These are phyloP conservation scores for Drosophila mojavensis DNA, from an alignment of 1,140 invertebrate species.

Conservation along the genomic window DNA sequence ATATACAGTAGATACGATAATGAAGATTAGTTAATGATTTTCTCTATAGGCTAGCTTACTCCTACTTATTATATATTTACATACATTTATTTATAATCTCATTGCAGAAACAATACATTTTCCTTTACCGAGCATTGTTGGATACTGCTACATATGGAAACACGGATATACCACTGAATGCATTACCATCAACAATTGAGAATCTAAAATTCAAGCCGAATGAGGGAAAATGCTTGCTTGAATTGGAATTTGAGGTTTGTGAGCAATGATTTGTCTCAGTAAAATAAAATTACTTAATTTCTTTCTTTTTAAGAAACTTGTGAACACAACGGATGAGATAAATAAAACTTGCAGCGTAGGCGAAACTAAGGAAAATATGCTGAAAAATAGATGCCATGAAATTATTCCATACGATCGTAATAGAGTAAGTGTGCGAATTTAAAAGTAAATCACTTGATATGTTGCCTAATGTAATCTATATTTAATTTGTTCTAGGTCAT, in stretches of 20 bases:
- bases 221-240: constrained; percentile 88
- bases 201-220: constrained; percentile 87
- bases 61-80: no score
- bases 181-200: constrained; percentile 89
- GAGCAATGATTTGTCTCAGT: not conserved
- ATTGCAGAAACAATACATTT: constrained; percentile 97
- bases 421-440: constrained; percentile 87
- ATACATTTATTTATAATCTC: not conserved
- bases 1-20: no score
- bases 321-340: constrained; percentile 90
- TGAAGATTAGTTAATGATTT: no score
- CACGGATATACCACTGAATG: constrained; percentile 91
- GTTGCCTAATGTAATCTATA: not conserved
- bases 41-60: no score
- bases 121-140: constrained; percentile 97
- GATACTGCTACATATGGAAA: constrained; percentile 97
- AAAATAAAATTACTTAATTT: not conserved
- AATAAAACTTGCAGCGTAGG: constrained; percentile 92
- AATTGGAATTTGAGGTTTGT: constrained; percentile 93
- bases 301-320: constrained; percentile 88
- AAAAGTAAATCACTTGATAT: not conserved
- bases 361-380: constrained; percentile 92
- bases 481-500: constrained; percentile 63
- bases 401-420: constrained; percentile 97
- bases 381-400: constrained; percentile 93